These are phyloP conservation scores for Anguilla marmorata DNA, from an alignment of 2,797 vertebrate species.

Conservation along the genomic window DNA sequence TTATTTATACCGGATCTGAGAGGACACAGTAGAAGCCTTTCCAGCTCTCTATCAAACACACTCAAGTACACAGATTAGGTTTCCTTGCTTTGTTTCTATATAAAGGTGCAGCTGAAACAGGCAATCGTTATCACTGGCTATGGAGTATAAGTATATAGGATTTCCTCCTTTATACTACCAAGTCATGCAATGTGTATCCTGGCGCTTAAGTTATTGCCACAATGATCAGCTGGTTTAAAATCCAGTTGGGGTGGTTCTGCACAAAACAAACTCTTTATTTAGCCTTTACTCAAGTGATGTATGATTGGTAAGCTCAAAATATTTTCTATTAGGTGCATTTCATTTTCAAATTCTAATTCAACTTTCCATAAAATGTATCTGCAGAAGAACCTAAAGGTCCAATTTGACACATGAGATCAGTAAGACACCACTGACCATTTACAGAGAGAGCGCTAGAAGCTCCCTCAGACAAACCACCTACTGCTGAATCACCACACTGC, in stretches of 20 bases:
- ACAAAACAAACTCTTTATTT: background rate
- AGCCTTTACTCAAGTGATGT: background rate
- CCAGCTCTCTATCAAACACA: background rate
- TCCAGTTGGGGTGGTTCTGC: background rate
- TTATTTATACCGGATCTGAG: background rate
- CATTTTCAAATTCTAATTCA: background rate
- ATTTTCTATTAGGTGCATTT: background rate
- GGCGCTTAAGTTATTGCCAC: background rate
- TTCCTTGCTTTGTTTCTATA: conserved; percentile 2
- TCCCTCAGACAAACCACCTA: background rate
- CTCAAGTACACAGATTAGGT: background rate
- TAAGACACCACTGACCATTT: background rate
- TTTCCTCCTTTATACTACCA: background rate
- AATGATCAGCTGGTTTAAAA: background rate
- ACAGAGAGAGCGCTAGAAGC: background rate
- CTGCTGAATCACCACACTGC: background rate
- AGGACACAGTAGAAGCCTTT: background rate
- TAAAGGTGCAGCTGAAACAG: background rate
- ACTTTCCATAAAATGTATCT: background rate
- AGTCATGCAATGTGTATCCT: background rate
- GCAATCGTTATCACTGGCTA: background rate
- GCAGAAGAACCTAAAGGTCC: background rate
- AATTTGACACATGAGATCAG: background rate
- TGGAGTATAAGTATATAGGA: background rate
- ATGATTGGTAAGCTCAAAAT: background rate